Conservation (phyloP, 1,140 invertebrate genomes). For the Aphidius ervi region DNA sequence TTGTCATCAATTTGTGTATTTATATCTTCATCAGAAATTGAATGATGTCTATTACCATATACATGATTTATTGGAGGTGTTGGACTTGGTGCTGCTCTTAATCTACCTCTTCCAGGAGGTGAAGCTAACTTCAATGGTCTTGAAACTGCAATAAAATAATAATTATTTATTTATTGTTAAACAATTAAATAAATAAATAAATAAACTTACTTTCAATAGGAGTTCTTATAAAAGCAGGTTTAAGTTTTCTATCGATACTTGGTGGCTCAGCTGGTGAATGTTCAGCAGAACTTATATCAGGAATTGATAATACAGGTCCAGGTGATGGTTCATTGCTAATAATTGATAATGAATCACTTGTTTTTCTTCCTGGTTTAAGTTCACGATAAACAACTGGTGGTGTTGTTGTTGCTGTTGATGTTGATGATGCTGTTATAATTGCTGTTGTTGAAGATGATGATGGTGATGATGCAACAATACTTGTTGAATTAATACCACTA, state of each 20-base stretch:
- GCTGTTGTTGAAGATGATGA: constrained; percentile 56
- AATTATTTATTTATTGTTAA: not conserved
- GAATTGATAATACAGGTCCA: constrained; percentile 32
- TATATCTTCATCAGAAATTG: constrained; percentile 48
- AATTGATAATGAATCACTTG: constrained; percentile 54
- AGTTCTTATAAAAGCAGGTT: constrained; percentile 48
- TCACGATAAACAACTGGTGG: constrained; percentile 61
- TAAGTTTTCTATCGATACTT: constrained; percentile 56
- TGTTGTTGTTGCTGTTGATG: constrained; percentile 48
- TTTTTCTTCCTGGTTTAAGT: constrained; percentile 65
- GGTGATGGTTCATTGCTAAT: constrained; percentile 42
- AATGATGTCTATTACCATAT: constrained; percentile 38
- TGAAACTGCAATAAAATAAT: constrained; percentile 12
- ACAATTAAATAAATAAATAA: not conserved
- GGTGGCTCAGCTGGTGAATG: constrained; percentile 38
- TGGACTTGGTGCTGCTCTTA: constrained; percentile 55
- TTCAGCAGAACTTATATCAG: constrained; percentile 42
- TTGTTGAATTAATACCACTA: not conserved
- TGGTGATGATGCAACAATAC: constrained; percentile 23
- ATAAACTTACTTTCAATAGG: constrained; percentile 37
- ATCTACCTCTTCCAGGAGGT: constrained; percentile 47
- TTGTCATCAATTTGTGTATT: constrained; percentile 40
- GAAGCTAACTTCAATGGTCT: constrained; percentile 47
- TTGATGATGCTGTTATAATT: constrained; percentile 21
- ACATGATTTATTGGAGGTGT: constrained; percentile 40